These are phyloP conservation scores for Myzus persicae DNA, from an alignment of 1,140 invertebrate genomes.

Conservation along the genomic window DNA sequence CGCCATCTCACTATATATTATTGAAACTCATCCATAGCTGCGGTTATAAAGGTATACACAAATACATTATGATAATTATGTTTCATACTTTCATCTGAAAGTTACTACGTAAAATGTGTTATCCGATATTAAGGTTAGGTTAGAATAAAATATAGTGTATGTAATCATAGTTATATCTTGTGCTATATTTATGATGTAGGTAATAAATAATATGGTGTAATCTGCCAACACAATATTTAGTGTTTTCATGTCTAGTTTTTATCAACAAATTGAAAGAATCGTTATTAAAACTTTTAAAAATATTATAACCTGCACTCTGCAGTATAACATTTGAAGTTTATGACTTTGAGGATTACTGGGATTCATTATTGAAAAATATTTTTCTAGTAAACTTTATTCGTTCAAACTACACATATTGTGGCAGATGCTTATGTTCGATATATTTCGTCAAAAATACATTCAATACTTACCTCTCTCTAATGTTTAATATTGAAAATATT, in stretches of 20 bases:
- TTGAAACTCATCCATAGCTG: too few relatives aligned
- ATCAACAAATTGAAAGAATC: neutral
- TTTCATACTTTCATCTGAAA: neutral
- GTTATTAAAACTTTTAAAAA: neutral
- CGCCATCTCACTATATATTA: neutral
- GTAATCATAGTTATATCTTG: neutral
- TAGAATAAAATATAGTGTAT: neutral
- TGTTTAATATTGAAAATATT: neutral
- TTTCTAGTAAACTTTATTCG: neutral
- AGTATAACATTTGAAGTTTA: constrained; percentile 11
- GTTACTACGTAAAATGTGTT: neutral
- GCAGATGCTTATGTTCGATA: neutral
- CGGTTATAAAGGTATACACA: too few relatives aligned
- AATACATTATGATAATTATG: too few relatives aligned
- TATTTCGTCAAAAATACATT: neutral
- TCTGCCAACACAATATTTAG: neutral
- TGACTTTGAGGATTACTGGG: neutral
- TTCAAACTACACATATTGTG: neutral
- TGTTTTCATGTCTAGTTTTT: neutral
- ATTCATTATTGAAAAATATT: constrained; percentile 2
- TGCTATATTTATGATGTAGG: neutral
- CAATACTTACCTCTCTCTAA: neutral
- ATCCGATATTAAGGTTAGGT: neutral
- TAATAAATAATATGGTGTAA: neutral
- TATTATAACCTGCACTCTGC: neutral